These are phyloP conservation scores for Hoplodrina ambigua DNA, from an alignment of 2,888 invertebrate genomes.

Conservation along the genomic window DNA sequence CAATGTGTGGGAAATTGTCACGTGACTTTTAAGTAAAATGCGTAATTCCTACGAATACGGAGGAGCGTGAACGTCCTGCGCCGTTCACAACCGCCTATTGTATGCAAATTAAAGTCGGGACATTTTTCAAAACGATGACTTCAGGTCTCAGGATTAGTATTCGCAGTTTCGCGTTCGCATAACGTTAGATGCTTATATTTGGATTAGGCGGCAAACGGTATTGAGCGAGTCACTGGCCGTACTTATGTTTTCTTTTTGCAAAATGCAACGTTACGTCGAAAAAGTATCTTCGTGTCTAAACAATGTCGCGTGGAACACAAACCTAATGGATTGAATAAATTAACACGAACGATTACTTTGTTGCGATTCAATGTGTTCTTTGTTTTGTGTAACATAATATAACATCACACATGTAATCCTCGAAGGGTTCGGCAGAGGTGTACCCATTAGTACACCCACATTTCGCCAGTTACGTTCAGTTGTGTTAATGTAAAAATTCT, in stretches of 20 bases:
- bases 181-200: conserved; percentile 56
- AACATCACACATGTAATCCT: too few relatives aligned
- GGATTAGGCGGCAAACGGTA: conserved; percentile 49
- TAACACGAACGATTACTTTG: conserved; percentile 8
- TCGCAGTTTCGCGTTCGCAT: conserved; percentile 53
- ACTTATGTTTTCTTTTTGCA: not conserved
- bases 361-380: conserved; percentile 1
- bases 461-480: not conserved
- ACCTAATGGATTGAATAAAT: conserved; percentile 15
- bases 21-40: conserved; percentile 78
- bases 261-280: conserved; percentile 27
- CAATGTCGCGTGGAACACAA: conserved; percentile 1
- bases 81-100: conserved; percentile 85
- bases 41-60: conserved; percentile 64
- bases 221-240: conserved; percentile 33
- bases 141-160: conserved; percentile 54
- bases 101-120: conserved; percentile 84
- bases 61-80: conserved; percentile 72
- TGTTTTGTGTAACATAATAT: too few relatives aligned
- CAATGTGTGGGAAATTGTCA: conserved; percentile 79
- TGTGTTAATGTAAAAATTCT: conserved; percentile 22
- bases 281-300: not conserved
- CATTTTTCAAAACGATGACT: conserved; percentile 76
- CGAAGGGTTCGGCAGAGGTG: too few relatives aligned
- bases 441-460: too few relatives aligned